Evolutionary conservation across 2,888 invertebrate species (phyloP).

Genomic region (Plebejus argus): DNA sequence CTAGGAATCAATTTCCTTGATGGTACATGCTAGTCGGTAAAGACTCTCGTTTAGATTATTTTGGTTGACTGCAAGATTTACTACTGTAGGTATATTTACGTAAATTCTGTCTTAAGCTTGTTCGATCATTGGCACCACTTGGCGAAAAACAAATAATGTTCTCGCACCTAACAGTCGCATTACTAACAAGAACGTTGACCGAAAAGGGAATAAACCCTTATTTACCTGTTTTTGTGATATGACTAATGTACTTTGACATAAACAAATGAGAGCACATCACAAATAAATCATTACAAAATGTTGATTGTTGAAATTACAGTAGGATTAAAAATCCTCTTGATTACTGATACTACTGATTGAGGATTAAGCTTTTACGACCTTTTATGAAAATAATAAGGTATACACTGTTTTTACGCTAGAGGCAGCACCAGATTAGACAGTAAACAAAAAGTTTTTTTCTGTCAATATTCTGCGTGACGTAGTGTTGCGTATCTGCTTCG

Average conservation of each 20-base stretch:
- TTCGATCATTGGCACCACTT: conserved; percentile 23
- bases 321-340: not conserved
- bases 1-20: too few relatives aligned
- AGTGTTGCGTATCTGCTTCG: too few relatives aligned
- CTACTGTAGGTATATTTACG: not conserved
- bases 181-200: conserved; percentile 22
- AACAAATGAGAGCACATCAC: not conserved
- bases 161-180: conserved; percentile 6
- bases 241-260: not conserved
- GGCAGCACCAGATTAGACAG: too few relatives aligned
- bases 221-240: not conserved
- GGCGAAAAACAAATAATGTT: conserved; percentile 13
- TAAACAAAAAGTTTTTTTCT: too few relatives aligned
- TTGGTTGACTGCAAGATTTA: not conserved
- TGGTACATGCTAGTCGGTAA: too few relatives aligned
- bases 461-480: too few relatives aligned
- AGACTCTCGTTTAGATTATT: too few relatives aligned
- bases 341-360: too few relatives aligned
- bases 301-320: not conserved
- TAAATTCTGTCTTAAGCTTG: not conserved
- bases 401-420: too few relatives aligned
- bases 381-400: too few relatives aligned
- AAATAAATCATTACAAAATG: not conserved
- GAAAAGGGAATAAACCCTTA: conserved; percentile 10
- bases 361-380: too few relatives aligned